Conservation (phyloP, 2,888 invertebrate genomes). For the Taphrorychus bicolor region DNA sequence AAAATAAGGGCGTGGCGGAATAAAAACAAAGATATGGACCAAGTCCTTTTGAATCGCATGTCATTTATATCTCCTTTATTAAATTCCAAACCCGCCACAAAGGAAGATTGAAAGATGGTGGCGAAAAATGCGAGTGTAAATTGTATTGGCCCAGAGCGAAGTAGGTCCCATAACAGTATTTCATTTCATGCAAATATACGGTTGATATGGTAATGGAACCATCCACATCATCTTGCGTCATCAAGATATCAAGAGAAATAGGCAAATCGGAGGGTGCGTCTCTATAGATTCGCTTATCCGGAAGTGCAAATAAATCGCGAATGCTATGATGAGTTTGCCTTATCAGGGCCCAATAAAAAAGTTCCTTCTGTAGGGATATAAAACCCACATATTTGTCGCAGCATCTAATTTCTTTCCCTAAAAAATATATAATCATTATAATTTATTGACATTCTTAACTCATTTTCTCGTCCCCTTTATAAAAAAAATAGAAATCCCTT, state of each 20-base stretch:
- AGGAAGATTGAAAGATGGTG: conserved; percentile 41
- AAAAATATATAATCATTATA: too few relatives aligned
- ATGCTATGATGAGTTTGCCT: not conserved
- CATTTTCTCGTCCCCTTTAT: conserved; percentile 17
- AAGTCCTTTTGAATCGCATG: conserved; percentile 33
- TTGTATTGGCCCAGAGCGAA: conserved; percentile 47
- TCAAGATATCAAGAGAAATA: conserved; percentile 34
- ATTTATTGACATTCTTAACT: too few relatives aligned
- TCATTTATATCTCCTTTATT: conserved; percentile 42
- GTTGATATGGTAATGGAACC: conserved; percentile 48
- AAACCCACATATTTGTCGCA: too few relatives aligned
- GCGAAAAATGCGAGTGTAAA: conserved; percentile 45
- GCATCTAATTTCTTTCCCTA: too few relatives aligned
- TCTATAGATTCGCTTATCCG: conserved; percentile 4
- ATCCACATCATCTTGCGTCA: conserved; percentile 41
- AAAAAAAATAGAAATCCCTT: conserved; percentile 15
- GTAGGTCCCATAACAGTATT: conserved; percentile 48
- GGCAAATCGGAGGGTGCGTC: conserved; percentile 35
- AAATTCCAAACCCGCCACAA: conserved; percentile 40
- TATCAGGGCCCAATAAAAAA: not conserved
- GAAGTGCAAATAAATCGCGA: not conserved
- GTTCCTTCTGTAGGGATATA: too few relatives aligned
- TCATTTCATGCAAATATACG: conserved; percentile 45
- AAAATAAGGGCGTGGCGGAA: conserved; percentile 27
- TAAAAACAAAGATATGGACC: conserved; percentile 40